phyloP scores from a whole-genome alignment of 2,113 vertebrate genomes.

The Fulmarus glacialis region DNA sequence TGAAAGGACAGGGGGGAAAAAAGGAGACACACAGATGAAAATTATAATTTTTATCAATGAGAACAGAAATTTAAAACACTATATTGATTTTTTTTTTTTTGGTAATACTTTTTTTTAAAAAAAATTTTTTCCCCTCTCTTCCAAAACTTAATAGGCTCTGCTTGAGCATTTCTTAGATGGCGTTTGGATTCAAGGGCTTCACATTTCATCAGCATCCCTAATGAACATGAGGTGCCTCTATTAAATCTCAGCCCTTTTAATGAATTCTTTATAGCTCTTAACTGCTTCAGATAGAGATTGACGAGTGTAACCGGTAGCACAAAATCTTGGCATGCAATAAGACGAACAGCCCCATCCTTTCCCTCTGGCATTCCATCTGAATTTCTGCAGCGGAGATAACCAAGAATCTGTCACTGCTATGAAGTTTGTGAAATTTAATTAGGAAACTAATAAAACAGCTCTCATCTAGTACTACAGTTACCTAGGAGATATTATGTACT shows the following conservation, averaged over 20 bases:
- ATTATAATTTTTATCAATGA: neutral
- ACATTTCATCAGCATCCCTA: constrained; percentile 43
- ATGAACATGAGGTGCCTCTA: constrained; percentile 58
- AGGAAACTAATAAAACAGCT: constrained; percentile 50
- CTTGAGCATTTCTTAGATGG: neutral
- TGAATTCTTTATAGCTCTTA: constrained; percentile 76
- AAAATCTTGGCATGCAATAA: constrained; percentile 75
- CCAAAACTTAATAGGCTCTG: neutral
- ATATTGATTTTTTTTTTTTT: neutral
- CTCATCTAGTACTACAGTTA: neutral
- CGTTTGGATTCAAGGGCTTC: constrained; percentile 13
- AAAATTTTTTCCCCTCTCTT: neutral
- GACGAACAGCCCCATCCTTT: constrained; percentile 62
- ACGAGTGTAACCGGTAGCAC: constrained; percentile 72
- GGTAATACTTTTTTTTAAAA: neutral
- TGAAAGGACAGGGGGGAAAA: neutral
- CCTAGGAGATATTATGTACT: neutral
- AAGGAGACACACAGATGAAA: neutral
- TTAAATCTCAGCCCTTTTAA: constrained; percentile 73
- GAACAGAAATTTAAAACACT: neutral
- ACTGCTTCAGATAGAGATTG: constrained; percentile 72
- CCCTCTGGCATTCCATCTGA: constrained; percentile 66
- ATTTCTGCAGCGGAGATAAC: constrained; percentile 28
- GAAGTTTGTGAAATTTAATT: constrained; percentile 59
- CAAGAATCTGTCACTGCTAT: constrained; percentile 36